These are phyloP conservation scores for Natator depressus DNA, from an alignment of 2,113 vertebrate genomes.

Conservation along the genomic window DNA sequence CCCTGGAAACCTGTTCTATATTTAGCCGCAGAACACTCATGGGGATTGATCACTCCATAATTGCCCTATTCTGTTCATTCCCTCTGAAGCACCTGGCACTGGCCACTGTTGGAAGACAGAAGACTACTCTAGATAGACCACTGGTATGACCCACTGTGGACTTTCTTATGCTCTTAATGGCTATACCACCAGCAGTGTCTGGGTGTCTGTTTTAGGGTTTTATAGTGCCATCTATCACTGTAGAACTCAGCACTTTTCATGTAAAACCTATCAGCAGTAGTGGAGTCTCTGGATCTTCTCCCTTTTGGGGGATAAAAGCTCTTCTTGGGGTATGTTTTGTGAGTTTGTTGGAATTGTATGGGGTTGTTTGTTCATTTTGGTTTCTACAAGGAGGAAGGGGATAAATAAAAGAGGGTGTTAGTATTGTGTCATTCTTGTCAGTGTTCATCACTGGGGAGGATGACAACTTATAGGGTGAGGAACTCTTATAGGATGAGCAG, in stretches of 20 bases:
- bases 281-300: not conserved
- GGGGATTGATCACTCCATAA: not conserved
- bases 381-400: not conserved
- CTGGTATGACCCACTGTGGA: not conserved
- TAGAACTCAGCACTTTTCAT: not conserved
- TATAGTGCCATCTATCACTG: not conserved
- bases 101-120: not conserved
- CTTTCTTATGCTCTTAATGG: not conserved
- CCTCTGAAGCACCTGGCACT: not conserved
- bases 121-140: not conserved
- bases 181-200: not conserved
- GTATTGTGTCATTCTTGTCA: not conserved
- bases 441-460: not conserved
- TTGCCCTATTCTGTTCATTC: not conserved
- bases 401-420: not conserved
- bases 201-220: not conserved
- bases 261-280: not conserved
- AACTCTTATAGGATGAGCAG: not conserved
- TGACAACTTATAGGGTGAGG: not conserved
- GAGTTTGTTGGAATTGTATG: not conserved
- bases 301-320: not conserved
- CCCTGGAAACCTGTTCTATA: not conserved
- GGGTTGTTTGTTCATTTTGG: not conserved
- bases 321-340: not conserved
- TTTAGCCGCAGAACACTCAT: not conserved